Evolutionary conservation across 1,140 invertebrate genomes (phyloP).

Genomic region (Platyscapa corneri): DNA sequence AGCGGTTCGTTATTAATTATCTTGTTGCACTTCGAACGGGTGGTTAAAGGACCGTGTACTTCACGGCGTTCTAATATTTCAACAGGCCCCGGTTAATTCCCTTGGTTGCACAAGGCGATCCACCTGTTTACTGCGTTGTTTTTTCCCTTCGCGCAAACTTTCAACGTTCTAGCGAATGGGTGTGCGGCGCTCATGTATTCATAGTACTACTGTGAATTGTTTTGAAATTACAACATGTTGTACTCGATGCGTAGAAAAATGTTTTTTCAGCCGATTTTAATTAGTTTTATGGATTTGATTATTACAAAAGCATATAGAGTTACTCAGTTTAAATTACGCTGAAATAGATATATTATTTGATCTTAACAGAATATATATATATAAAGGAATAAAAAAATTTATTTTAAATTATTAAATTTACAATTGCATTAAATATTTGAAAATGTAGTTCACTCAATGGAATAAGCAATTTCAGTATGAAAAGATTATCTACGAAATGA

Average conservation of each 20-base stretch:
- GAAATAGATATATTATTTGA: too few relatives aligned
- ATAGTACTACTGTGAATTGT: neutral
- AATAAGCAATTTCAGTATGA: too few relatives aligned
- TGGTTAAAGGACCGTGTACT: neutral
- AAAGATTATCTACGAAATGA: too few relatives aligned
- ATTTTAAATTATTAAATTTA: too few relatives aligned
- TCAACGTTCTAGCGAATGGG: neutral
- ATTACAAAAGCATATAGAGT: too few relatives aligned
- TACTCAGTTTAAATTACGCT: too few relatives aligned
- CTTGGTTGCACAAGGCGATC: neutral
- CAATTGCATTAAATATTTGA: too few relatives aligned
- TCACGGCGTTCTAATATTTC: neutral
- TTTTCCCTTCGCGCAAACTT: neutral
- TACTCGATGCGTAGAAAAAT: neutral
- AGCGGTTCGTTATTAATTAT: conserved; percentile 3
- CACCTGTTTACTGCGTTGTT: neutral
- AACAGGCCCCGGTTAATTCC: neutral
- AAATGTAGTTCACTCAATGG: too few relatives aligned
- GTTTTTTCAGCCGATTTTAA: too few relatives aligned
- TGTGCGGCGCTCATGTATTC: neutral
- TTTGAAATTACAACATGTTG: neutral
- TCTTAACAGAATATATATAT: too few relatives aligned
- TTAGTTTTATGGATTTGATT: too few relatives aligned
- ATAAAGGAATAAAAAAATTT: too few relatives aligned
- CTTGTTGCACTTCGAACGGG: neutral